Evolutionary conservation across 2,888 invertebrate genomes (phyloP).

Genomic region (Macrophya alboannulata): DNA sequence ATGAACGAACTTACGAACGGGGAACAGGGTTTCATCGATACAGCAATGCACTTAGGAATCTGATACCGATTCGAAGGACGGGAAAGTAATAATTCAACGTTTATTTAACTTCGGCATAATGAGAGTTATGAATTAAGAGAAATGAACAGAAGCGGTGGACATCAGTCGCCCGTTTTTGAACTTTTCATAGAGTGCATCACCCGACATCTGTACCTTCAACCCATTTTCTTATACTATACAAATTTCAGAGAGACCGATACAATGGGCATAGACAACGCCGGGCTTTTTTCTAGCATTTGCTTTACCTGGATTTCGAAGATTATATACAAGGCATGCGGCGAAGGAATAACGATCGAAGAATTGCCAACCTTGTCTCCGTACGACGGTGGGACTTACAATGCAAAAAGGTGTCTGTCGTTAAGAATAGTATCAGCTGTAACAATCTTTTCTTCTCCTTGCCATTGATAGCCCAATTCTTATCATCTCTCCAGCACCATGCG

Average conservation of each 20-base stretch:
- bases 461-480: neutral
- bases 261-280: constrained; percentile 80
- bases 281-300: constrained; percentile 81
- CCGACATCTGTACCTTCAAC: neutral
- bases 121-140: neutral
- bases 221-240: neutral
- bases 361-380: constrained; percentile 78
- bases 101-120: neutral
- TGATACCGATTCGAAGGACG: constrained; percentile 72
- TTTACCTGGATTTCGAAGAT: constrained; percentile 82
- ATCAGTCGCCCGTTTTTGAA: neutral
- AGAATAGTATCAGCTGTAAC: neutral
- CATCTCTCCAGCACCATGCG: too few species aligned
- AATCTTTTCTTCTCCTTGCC: neutral
- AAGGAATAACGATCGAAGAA: constrained; percentile 78
- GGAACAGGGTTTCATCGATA: constrained; percentile 68
- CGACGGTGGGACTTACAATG: constrained; percentile 81
- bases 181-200: neutral
- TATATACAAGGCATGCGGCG: constrained; percentile 81
- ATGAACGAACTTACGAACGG: constrained; percentile 61
- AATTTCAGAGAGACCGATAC: constrained; percentile 38
- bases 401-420: constrained; percentile 78
- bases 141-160: neutral
- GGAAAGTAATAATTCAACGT: constrained; percentile 62
- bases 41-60: constrained; percentile 70